These are phyloP conservation scores for Euplexia lucipara DNA, from an alignment of 2,888 invertebrate genomes.

Conservation along the genomic window DNA sequence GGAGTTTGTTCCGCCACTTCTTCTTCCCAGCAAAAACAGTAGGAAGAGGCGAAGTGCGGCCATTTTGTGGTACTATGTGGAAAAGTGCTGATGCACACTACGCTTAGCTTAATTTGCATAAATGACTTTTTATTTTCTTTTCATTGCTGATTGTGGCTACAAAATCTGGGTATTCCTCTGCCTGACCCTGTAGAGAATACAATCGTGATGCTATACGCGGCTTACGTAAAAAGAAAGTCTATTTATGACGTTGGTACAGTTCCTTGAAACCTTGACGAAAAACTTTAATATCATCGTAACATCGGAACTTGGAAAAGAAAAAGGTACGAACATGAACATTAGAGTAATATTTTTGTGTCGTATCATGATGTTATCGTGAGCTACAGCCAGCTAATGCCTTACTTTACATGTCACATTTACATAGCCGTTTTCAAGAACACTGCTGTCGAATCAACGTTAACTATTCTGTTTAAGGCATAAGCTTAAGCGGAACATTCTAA, in stretches of 20 bases:
- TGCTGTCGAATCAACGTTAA: constrained; percentile 78
- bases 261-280: constrained; percentile 14
- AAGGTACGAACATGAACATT: constrained; percentile 40
- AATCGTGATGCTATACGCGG: background rate
- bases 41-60: too few species aligned
- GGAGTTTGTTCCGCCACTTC: too few species aligned
- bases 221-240: background rate
- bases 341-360: constrained; percentile 41
- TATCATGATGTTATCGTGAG: constrained; percentile 47
- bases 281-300: constrained; percentile 32
- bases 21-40: too few species aligned
- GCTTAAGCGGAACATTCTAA: constrained; percentile 58
- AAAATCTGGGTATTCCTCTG: too few species aligned
- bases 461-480: constrained; percentile 54
- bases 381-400: constrained; percentile 68
- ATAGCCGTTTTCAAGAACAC: constrained; percentile 83
- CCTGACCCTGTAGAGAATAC: too few species aligned
- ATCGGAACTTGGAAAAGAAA: constrained; percentile 42
- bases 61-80: too few species aligned
- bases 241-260: constrained; percentile 9
- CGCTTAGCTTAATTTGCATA: too few species aligned
- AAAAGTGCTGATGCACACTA: too few species aligned
- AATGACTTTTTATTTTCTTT: too few species aligned
- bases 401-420: constrained; percentile 87
- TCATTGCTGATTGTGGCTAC: too few species aligned